Conservation (phyloP, 2,888 invertebrate genomes). For the Dasysyrphus albostriatus region DNA sequence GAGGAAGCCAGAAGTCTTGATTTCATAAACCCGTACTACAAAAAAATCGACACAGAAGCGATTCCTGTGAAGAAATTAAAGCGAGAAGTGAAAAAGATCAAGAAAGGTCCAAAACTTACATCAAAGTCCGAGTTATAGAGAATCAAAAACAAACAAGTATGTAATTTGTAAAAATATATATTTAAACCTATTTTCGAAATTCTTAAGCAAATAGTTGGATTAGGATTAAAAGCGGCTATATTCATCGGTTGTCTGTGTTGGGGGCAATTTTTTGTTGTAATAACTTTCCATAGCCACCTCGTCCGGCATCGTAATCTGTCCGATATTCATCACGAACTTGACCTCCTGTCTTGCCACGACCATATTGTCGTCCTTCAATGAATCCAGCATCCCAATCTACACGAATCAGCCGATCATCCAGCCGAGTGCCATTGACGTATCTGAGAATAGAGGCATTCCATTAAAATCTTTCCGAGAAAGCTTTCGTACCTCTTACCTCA, state of each 20-base stretch:
- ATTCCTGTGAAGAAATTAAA: not conserved
- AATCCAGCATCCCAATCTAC: conserved; percentile 99
- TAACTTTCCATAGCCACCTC: conserved; percentile 98
- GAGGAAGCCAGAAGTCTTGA: conserved; percentile 64
- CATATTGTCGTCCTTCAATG: conserved; percentile 98
- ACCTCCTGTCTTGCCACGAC: conserved; percentile 98
- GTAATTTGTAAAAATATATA: conserved; percentile 63
- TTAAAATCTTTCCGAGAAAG: not conserved
- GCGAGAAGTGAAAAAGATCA: conserved; percentile 39
- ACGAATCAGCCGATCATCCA: conserved; percentile 98
- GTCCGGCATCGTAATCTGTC: conserved; percentile 97
- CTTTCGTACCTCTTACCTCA: conserved; percentile 85
- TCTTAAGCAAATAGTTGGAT: conserved; percentile 36
- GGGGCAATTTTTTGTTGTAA: conserved; percentile 92
- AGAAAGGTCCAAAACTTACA: conserved; percentile 51
- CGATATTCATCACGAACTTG: conserved; percentile 99
- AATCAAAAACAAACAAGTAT: not conserved
- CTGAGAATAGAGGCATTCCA: conserved; percentile 83
- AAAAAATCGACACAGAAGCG: not conserved
- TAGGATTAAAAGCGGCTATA: not conserved
- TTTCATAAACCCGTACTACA: conserved; percentile 60
- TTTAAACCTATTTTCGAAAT: conserved; percentile 66
- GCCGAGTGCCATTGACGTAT: conserved; percentile 97
- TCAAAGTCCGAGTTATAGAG: conserved; percentile 37
- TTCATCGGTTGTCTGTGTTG: conserved; percentile 85